phyloP scores from a whole-genome alignment of 2,888 invertebrate species.

The Acanthosepion pharaonis region DNA sequence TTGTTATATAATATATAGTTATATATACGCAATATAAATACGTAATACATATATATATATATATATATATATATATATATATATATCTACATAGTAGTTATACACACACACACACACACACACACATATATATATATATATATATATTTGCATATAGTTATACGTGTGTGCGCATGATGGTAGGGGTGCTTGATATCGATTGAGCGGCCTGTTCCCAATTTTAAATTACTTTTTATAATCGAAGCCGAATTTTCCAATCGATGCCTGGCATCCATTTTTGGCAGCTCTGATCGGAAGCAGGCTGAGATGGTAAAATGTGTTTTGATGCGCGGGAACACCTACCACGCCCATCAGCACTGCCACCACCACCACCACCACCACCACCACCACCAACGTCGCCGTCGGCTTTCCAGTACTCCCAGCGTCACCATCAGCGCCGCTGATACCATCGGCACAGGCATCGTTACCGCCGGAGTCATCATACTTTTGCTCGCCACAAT shows the following conservation, averaged over 20 bases:
- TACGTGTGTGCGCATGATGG: neutral
- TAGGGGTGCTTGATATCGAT: neutral
- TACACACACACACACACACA: too few species aligned
- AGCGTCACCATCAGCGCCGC: neutral
- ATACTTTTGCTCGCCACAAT: neutral
- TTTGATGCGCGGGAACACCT: neutral
- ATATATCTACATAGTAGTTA: neutral
- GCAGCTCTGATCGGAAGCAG: neutral
- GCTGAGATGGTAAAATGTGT: neutral
- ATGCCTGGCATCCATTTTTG: slow-evolving; percentile 25
- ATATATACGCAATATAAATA: neutral
- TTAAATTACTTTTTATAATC: slow-evolving; percentile 33
- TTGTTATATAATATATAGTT: neutral
- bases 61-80: neutral
- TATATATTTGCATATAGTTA: neutral
- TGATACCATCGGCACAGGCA: neutral
- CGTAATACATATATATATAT: too few species aligned
- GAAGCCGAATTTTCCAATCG: slow-evolving; percentile 33
- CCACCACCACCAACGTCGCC: neutral
- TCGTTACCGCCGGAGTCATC: neutral
- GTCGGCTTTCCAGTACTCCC: neutral
- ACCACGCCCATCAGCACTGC: neutral
- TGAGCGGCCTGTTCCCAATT: slow-evolving; percentile 4
- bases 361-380: too few species aligned
- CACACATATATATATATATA: neutral